Percentiles rank a stretch among this genome's conserved stretches.
phyloP scores from a whole-genome alignment of 2,113 vertebrate genomes.

The Pelusios castaneus region DNA sequence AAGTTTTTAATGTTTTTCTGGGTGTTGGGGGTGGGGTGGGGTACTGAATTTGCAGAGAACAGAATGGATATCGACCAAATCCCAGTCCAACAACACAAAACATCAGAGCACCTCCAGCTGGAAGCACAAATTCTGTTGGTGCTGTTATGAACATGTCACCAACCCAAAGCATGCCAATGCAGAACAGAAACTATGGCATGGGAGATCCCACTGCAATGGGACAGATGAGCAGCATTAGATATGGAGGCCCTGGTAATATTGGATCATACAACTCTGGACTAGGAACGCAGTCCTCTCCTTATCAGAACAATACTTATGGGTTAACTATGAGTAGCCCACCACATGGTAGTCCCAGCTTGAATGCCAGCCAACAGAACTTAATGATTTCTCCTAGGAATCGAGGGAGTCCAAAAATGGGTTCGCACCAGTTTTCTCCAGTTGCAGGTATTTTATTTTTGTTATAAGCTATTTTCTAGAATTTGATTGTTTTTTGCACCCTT shows the following conservation, averaged over 20 bases:
- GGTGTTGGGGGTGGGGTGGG: slow-evolving; percentile 6
- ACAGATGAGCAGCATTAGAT: slow-evolving; percentile 75
- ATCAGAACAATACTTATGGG: slow-evolving; percentile 86
- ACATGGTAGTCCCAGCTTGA: slow-evolving; percentile 88
- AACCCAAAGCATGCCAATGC: slow-evolving; percentile 78
- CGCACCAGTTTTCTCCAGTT: slow-evolving; percentile 92
- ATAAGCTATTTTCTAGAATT: neutral
- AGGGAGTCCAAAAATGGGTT: slow-evolving; percentile 92
- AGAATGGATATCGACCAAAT: slow-evolving; percentile 89
- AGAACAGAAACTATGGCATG: slow-evolving; percentile 78
- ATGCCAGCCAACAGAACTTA: slow-evolving; percentile 85
- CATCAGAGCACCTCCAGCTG: slow-evolving; percentile 83
- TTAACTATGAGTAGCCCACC: slow-evolving; percentile 91
- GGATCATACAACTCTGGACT: slow-evolving; percentile 65
- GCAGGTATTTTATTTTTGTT: slow-evolving; percentile 81
- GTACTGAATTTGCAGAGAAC: slow-evolving; percentile 83
- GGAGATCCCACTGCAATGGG: slow-evolving; percentile 69
- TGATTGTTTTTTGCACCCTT: neutral
- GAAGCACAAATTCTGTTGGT: slow-evolving; percentile 79
- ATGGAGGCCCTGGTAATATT: slow-evolving; percentile 65
- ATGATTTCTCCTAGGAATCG: slow-evolving; percentile 93
- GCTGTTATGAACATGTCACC: slow-evolving; percentile 83
- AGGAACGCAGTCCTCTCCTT: slow-evolving; percentile 81
- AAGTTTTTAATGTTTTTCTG: slow-evolving; percentile 33
- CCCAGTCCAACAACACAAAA: slow-evolving; percentile 79